Conservation (phyloP, 2,888 invertebrate species). For the Scaptomyza caliginosa region DNA sequence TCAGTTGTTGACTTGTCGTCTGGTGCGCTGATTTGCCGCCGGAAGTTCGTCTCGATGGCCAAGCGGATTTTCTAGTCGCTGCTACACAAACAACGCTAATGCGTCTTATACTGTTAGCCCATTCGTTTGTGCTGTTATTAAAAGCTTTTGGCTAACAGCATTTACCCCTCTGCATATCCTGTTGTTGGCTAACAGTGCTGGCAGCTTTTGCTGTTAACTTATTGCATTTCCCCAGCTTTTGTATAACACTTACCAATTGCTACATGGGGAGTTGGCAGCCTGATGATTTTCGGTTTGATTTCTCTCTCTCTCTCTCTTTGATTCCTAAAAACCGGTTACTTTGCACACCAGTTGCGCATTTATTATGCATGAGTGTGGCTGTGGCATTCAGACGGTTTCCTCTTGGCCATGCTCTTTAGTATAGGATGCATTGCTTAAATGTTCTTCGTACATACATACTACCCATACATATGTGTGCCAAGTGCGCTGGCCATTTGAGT, state of each 20-base stretch:
- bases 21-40: conserved; percentile 79
- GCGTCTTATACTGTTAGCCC: conserved; percentile 52
- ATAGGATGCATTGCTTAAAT: conserved; percentile 13
- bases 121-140: conserved; percentile 33
- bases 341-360: conserved; percentile 78
- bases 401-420: conserved; percentile 36
- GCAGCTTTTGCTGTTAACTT: conserved; percentile 66
- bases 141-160: conserved; percentile 60
- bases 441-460: neutral
- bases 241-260: conserved; percentile 59
- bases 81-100: conserved; percentile 1
- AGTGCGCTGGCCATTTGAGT: conserved; percentile 30
- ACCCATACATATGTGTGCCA: conserved; percentile 50
- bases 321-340: conserved; percentile 76
- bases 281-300: neutral
- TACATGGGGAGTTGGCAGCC: neutral
- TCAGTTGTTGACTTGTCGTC: conserved; percentile 58
- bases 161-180: conserved; percentile 45
- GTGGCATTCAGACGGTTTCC: conserved; percentile 31
- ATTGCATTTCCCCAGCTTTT: conserved; percentile 43
- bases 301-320: conserved; percentile 14
- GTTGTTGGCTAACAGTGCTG: conserved; percentile 42
- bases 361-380: conserved; percentile 67
- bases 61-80: conserved; percentile 24
- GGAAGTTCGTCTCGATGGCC: conserved; percentile 57